Conservation (phyloP, 2,113 vertebrate genomes). For the Sturnus vulgaris region DNA sequence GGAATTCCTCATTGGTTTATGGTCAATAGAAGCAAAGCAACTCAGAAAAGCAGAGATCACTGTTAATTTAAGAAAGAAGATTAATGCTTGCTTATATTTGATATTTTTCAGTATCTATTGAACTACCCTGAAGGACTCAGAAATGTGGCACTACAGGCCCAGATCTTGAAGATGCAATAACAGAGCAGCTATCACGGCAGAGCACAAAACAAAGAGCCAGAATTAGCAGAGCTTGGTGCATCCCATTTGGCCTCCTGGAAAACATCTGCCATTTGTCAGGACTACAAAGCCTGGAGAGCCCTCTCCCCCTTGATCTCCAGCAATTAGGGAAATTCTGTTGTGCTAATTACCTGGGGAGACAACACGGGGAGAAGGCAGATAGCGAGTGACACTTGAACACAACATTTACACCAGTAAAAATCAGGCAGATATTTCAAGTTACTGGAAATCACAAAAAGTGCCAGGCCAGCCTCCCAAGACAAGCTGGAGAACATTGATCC, state of each 20-base stretch:
- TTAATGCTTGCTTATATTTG: neutral
- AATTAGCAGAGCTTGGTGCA: neutral
- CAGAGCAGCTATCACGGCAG: neutral
- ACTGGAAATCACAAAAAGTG: neutral
- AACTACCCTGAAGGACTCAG: neutral
- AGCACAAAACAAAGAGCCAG: neutral
- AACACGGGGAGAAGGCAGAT: neutral
- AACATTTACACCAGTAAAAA: neutral
- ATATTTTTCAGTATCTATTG: neutral
- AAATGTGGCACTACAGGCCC: neutral
- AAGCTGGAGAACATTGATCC: neutral
- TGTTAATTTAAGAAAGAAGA: neutral
- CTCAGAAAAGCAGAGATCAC: neutral
- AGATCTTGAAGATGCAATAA: neutral
- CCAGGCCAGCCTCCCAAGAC: neutral
- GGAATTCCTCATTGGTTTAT: neutral
- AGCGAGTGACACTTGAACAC: neutral
- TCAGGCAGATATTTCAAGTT: neutral
- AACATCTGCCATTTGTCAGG: conserved; percentile 45
- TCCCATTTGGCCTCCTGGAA: conserved; percentile 47
- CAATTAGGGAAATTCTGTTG: conserved; percentile 54
- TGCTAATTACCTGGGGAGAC: conserved; percentile 56
- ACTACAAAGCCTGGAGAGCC: conserved; percentile 28
- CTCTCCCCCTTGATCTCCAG: conserved; percentile 31
- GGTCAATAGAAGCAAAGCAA: neutral